Evolutionary conservation across 2,888 invertebrate genomes (phyloP).

Genomic region (Coecobrya sp.): DNA sequence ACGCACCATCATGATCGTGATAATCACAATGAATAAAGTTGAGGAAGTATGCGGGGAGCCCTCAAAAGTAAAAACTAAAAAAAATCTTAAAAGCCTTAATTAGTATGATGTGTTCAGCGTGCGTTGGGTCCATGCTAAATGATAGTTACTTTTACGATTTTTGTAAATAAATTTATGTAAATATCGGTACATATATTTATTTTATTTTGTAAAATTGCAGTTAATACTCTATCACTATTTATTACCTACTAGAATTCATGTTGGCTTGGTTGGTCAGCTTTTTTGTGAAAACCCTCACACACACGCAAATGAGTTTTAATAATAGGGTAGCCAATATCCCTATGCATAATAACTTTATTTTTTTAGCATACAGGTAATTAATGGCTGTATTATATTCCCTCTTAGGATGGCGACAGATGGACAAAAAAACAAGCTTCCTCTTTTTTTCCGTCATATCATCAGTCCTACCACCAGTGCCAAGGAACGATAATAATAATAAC

Average conservation of each 20-base stretch:
- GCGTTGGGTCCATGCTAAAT: slow-evolving; percentile 31
- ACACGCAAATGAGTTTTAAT: slow-evolving; percentile 74
- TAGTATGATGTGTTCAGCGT: slow-evolving; percentile 31
- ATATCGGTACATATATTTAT: neutral
- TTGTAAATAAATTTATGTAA: neutral
- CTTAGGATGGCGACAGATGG: slow-evolving; percentile 55
- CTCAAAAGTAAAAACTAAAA: slow-evolving; percentile 11
- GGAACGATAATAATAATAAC: slow-evolving; percentile 3
- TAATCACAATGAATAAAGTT: slow-evolving; percentile 10
- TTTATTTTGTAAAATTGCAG: neutral
- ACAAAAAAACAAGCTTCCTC: slow-evolving; percentile 26
- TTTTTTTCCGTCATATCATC: slow-evolving; percentile 7
- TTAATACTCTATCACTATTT: neutral
- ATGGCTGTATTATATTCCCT: slow-evolving; percentile 63
- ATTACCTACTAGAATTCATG: neutral
- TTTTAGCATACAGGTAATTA: slow-evolving; percentile 77
- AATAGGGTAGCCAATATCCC: slow-evolving; percentile 47
- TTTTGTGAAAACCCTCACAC: neutral
- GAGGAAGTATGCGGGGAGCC: neutral
- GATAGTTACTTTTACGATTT: slow-evolving; percentile 14
- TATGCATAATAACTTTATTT: slow-evolving; percentile 75
- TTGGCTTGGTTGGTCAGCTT: slow-evolving; percentile 28
- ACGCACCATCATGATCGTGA: slow-evolving; percentile 38
- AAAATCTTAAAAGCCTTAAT: slow-evolving; percentile 43
- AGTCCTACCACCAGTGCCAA: neutral